Base-by-base conservation (phyloP, 2,888 invertebrate species). In the Acanthacorydalis orientalis region DNA sequence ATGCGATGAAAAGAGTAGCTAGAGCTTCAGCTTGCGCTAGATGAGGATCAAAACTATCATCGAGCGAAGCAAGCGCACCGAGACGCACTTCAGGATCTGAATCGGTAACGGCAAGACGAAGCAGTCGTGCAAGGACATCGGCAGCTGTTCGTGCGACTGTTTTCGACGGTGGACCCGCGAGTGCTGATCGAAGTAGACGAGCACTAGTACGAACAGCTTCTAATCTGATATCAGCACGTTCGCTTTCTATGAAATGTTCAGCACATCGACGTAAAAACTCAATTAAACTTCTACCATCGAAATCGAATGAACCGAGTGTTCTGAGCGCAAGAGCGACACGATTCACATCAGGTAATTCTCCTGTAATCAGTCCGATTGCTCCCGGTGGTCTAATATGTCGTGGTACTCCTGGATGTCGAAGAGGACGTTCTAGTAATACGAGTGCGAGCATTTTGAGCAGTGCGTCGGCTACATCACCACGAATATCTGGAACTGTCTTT, bases 181-280 rank as follows among this genome's bases (percentile, higher is more conserved):
- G 78, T 1, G 92, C 84, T 51, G 93, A 80, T 51, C 88, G 79
- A 16, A 98, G 69, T 14, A 98, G 71, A 48, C 88, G 80, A 12
- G 91, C 90, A 57, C 95, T 90, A 0, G 96, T 96, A 60, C 85
- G 80, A 0, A 98, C 97, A 11, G 97, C 90, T 68, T 97, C 95
- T 52, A 96, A 67, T 23, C 91, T 75, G 4, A 98, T 83, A 62
- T 93, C 91, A 54, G 87, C 85, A 57, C 89, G 84, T 52, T 96
- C 95, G 59, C 88, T 88, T 12, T 81, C 82, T 41, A 98, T 69
- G 60, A 89, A 95, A 62, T 87, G 80, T 58, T 95, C 91, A 0
- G 93, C 90, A 64, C 93, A 93, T 50, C 92, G 79, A 53, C 85
- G 77, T 0, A 96, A 90, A 69, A 96, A 95, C 53, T 89, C 88